Percentiles rank a stretch among this genome's conserved stretches.
phyloP scores from a whole-genome alignment of 2,113 vertebrate species.

The Mirounga angustirostris region DNA sequence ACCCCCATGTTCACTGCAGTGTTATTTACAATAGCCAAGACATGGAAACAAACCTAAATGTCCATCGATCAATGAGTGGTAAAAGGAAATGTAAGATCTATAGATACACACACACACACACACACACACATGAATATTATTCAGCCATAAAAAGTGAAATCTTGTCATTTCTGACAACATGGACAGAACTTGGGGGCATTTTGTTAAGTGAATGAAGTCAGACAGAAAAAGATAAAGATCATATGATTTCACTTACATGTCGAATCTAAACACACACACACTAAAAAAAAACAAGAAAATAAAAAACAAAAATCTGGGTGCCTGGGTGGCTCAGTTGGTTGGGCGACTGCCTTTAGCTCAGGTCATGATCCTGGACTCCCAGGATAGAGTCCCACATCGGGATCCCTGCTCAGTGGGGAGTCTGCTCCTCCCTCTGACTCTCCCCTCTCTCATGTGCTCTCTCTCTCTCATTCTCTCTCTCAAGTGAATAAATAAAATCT shows the following conservation, averaged over 20 bases:
- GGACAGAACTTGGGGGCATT: background rate
- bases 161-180: background rate
- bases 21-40: background rate
- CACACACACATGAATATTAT: background rate
- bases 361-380: too few relatives aligned
- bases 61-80: background rate
- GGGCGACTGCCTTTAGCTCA: too few relatives aligned
- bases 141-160: background rate
- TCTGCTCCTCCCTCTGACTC: too few relatives aligned
- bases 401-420: too few relatives aligned
- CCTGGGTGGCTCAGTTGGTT: too few relatives aligned
- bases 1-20: background rate
- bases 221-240: background rate
- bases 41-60: background rate
- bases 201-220: background rate
- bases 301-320: background rate
- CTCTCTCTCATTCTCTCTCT: too few relatives aligned
- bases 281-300: background rate
- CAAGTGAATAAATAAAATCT: too few relatives aligned
- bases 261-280: background rate
- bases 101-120: background rate
- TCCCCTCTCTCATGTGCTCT: too few relatives aligned
- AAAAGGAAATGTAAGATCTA: background rate
- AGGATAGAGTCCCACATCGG: too few relatives aligned
- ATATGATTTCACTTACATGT: background rate